Percentiles rank a stretch among this genome's conserved stretches.
These are phyloP conservation scores for Polylopha cassiicola DNA, from an alignment of 2,888 invertebrate species.

Conservation along the genomic window DNA sequence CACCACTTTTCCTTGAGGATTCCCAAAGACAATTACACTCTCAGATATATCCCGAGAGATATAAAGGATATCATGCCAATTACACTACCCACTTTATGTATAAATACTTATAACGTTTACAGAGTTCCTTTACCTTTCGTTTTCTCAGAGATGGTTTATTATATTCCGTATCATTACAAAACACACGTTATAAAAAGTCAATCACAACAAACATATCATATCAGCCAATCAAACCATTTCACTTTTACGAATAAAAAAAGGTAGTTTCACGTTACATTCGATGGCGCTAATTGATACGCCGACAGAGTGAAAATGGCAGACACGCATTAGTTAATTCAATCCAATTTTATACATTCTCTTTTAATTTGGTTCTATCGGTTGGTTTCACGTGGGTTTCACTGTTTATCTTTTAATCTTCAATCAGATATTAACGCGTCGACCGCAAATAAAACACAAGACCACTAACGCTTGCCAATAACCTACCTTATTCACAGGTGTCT, in stretches of 20 bases:
- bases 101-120: constrained; percentile 1
- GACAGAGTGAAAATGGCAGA: constrained; percentile 37
- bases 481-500: constrained; percentile 14
- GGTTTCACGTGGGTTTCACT: no score
- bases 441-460: constrained; percentile 14
- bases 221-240: constrained; percentile 18
- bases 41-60: constrained; percentile 5
- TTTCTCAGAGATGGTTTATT: constrained; percentile 1
- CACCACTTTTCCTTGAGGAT: no score
- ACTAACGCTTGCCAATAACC: constrained; percentile 12
- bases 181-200: constrained; percentile 2
- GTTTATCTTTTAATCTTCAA: no score
- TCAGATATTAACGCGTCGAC: constrained; percentile 8
- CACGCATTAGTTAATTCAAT: constrained; percentile 41
- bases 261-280: constrained; percentile 29
- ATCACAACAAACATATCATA: constrained; percentile 5
- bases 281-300: constrained; percentile 38
- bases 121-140: constrained; percentile 6
- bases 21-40: no score
- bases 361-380: constrained; percentile 5
- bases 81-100: constrained; percentile 9
- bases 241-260: constrained; percentile 19
- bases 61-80: constrained; percentile 8
- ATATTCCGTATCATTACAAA: neutral
- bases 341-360: constrained; percentile 30